Conservation (phyloP, 2,888 invertebrate species). For the Coenonympha arcania region DNA sequence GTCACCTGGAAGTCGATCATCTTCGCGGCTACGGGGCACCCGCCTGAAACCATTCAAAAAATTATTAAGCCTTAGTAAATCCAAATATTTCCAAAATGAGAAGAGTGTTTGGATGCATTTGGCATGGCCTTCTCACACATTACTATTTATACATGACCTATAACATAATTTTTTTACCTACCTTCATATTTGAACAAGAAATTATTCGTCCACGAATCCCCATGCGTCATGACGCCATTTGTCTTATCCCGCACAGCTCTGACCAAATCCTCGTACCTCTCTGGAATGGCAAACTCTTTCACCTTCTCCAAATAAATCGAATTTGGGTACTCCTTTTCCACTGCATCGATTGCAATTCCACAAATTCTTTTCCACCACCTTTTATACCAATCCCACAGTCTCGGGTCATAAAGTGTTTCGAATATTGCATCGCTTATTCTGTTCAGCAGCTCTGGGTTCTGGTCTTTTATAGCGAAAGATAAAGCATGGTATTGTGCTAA, state of each 20-base stretch:
- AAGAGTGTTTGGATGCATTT: no score
- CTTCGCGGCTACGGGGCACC: constrained; percentile 55
- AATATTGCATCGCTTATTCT: constrained; percentile 50
- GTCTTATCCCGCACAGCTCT: constrained; percentile 50
- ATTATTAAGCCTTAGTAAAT: no score
- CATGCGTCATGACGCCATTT: constrained; percentile 78
- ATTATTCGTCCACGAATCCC: constrained; percentile 85
- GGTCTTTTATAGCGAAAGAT: constrained; percentile 74
- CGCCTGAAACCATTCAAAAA: background rate
- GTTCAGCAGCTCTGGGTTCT: constrained; percentile 66
- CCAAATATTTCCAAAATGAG: no score
- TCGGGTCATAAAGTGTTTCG: constrained; percentile 76
- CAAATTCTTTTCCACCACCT: constrained; percentile 69
- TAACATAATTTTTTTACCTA: background rate
- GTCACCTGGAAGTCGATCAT: constrained; percentile 82
- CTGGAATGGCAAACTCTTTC: constrained; percentile 68
- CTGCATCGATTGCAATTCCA: constrained; percentile 75
- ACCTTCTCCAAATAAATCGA: constrained; percentile 74
- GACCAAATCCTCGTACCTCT: constrained; percentile 66
- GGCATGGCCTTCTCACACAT: no score
- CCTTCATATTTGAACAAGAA: constrained; percentile 72
- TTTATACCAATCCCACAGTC: constrained; percentile 72
- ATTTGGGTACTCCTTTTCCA: constrained; percentile 76
- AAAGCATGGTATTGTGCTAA: constrained; percentile 76
- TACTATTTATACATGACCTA: no score